Conservation (phyloP, 2,113 vertebrate genomes). For the Ameiurus melas region DNA sequence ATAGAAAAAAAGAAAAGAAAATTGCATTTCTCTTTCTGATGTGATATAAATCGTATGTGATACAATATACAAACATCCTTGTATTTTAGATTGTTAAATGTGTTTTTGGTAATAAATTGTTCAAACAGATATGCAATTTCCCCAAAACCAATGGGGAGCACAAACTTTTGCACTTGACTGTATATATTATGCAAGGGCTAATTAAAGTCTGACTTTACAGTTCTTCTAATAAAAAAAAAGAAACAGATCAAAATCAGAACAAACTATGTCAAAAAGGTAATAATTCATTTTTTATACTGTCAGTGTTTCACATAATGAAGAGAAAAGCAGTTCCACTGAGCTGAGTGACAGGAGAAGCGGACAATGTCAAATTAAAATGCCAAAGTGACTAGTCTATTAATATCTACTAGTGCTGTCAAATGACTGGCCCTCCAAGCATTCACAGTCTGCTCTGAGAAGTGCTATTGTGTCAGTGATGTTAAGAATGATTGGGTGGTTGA, state of each 20-base stretch:
- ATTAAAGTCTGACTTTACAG: not conserved
- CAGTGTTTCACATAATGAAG: constrained; percentile 6
- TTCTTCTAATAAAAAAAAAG: not conserved
- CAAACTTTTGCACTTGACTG: not conserved
- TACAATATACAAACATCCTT: not conserved
- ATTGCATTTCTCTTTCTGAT: not conserved
- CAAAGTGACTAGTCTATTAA: constrained; percentile 49
- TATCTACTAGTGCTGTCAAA: constrained; percentile 42
- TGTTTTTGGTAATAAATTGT: not conserved
- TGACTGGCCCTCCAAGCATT: constrained; percentile 22
- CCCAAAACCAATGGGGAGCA: not conserved
- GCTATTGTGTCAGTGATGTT: not conserved
- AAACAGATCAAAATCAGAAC: not conserved
- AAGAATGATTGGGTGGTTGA: not conserved
- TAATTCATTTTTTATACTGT: not conserved
- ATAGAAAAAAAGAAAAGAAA: too few relatives aligned
- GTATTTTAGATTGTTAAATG: not conserved
- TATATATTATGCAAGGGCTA: not conserved
- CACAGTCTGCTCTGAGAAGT: constrained; percentile 20
- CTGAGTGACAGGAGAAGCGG: constrained; percentile 11
- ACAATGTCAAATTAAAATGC: constrained; percentile 34
- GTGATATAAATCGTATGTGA: not conserved
- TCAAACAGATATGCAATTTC: not conserved
- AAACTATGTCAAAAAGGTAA: not conserved
- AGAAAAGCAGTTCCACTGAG: not conserved